phyloP scores from a whole-genome alignment of 92 coral and sea anemone genomes.

The Umimayanthus kanabou region DNA sequence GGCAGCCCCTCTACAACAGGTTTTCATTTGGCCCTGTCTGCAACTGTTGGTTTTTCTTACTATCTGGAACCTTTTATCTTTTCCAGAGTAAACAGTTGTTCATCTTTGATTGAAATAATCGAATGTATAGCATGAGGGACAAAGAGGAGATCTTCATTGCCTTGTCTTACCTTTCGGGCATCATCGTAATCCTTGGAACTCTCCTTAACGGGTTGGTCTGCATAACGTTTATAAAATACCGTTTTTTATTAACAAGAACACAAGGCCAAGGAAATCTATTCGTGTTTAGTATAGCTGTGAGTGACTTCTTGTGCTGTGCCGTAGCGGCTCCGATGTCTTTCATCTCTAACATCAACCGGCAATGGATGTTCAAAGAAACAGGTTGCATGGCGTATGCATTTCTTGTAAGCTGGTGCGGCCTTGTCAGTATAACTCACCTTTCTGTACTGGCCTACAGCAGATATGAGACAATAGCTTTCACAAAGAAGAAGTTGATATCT shows the following conservation, averaged over 20 bases:
- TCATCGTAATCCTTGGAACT: not conserved
- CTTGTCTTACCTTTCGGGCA: not conserved
- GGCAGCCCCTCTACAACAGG: not conserved
- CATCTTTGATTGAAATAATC: not conserved
- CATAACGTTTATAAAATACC: slow-evolving; percentile 48
- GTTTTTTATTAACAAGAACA: slow-evolving; percentile 31
- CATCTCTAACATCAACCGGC: slow-evolving; percentile 45
- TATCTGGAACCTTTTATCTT: not conserved
- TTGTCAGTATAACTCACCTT: slow-evolving; percentile 60
- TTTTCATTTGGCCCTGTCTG: not conserved
- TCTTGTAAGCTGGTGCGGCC: slow-evolving; percentile 53
- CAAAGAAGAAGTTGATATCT: not conserved
- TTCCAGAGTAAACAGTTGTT: not conserved
- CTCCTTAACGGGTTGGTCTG: slow-evolving; percentile 56
- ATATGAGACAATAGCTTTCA: slow-evolving; percentile 36
- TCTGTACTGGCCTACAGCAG: slow-evolving; percentile 59
- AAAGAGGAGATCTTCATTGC: not conserved
- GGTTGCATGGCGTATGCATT: slow-evolving; percentile 64
- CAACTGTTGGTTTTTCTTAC: not conserved
- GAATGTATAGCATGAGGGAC: not conserved
- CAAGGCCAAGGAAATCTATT: slow-evolving; percentile 26
- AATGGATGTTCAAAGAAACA: slow-evolving; percentile 39
- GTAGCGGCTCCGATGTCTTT: slow-evolving; percentile 59
- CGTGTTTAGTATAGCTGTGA: slow-evolving; percentile 66
- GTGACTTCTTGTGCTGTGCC: slow-evolving; percentile 64